Conservation (phyloP, 2,888 invertebrate species). For the Drosophila demipolita region DNA sequence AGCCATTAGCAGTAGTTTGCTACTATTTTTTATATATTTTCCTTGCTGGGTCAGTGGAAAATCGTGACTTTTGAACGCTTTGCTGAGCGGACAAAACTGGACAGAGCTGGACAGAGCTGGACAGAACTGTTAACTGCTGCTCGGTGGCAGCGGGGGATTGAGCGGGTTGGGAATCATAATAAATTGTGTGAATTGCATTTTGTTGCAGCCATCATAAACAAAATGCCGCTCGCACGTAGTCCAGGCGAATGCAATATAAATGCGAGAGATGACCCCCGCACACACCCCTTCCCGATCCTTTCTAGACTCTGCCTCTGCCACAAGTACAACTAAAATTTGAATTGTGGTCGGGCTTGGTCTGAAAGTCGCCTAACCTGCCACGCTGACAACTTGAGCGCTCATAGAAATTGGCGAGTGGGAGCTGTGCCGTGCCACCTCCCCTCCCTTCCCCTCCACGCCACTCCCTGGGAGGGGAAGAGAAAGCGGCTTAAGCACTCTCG, state of each 20-base stretch:
- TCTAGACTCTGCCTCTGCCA: background rate
- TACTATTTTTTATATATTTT: background rate
- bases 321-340: constrained; percentile 65
- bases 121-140: constrained; percentile 14
- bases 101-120: constrained; percentile 9
- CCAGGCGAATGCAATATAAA: constrained; percentile 61
- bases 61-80: constrained; percentile 3
- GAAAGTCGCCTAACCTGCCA: background rate
- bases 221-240: constrained; percentile 62
- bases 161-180: constrained; percentile 41
- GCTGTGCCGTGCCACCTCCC: background rate
- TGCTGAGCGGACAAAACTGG: constrained; percentile 13
- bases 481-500: constrained; percentile 75
- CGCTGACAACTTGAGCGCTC: constrained; percentile 74
- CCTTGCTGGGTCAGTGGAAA: background rate
- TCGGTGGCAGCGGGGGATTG: background rate
- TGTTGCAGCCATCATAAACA: constrained; percentile 68
- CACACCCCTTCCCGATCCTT: background rate
- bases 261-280: constrained; percentile 9
- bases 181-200: constrained; percentile 60
- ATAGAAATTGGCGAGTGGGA: constrained; percentile 65
- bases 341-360: constrained; percentile 58
- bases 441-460: no score
- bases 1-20: background rate
- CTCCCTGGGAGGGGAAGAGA: background rate